These are phyloP conservation scores for Caenorhabditis latens DNA, from an alignment of 1,140 invertebrate genomes.

Conservation along the genomic window DNA sequence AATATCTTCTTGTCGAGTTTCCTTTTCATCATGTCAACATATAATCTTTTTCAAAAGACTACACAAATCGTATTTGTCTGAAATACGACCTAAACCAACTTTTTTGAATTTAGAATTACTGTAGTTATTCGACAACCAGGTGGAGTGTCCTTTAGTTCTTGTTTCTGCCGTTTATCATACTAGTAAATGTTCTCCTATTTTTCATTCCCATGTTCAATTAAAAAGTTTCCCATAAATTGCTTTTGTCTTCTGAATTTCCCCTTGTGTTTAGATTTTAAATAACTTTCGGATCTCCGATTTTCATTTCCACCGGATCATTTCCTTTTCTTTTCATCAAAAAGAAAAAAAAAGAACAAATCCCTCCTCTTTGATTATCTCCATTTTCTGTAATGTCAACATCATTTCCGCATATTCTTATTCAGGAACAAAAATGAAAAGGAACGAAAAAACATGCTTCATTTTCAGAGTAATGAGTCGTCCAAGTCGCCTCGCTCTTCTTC, in stretches of 20 bases:
- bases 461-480: constrained; percentile 3
- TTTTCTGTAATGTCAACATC: constrained; percentile 5
- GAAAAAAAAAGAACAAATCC: background rate
- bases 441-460: background rate
- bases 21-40: background rate
- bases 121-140: too few relatives aligned
- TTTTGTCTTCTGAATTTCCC: too few relatives aligned
- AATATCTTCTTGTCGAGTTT: background rate
- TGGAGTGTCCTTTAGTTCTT: too few relatives aligned
- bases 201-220: too few relatives aligned
- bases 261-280: too few relatives aligned
- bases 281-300: background rate
- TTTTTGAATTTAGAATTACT: too few relatives aligned
- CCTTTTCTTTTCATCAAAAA: background rate
- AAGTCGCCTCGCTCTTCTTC: constrained; percentile 5
- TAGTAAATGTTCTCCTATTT: too few relatives aligned
- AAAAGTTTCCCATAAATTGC: too few relatives aligned
- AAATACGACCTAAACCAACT: background rate
- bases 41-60: too few relatives aligned
- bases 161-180: too few relatives aligned
- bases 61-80: background rate
- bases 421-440: background rate
- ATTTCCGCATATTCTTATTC: constrained; percentile 2
- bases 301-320: background rate
- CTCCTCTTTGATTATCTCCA: background rate